Evolutionary conservation across 2,113 vertebrate genomes (phyloP), one percentile per base, ranked within the genome.

Genomic region (Protomyctophum bolini): DNA sequence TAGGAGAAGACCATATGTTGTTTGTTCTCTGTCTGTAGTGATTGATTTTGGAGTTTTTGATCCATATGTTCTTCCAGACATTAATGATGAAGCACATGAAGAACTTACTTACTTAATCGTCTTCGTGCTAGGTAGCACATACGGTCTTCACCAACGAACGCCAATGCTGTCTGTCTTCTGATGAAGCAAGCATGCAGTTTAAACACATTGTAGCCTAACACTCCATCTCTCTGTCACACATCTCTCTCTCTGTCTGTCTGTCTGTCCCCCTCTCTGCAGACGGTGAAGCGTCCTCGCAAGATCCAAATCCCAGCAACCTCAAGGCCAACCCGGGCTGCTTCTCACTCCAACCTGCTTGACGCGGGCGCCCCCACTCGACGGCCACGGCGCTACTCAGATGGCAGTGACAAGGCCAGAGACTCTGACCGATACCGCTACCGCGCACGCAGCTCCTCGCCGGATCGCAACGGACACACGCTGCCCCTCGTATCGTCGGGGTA

Each of bases 401-500:
- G 94, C 81, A 97, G 96, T 0, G 94, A 94, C 55, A 86, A 89
- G 9, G 91, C 93, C 69, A 93, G 92, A 0, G 92, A 92, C 6
- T 15, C 0, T 0, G 21, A 58, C 28, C 85, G 80, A 4, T 85
- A 90, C 65, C 73, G 69, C 41, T 9, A 83, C 10, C 77, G 86
- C 1, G 84, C 90, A 55, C 92, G 89, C 50, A 92, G 91, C 77
- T 7, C 68, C 41, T 85, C 91, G 0, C 91, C 90, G 0, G 78
- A 92, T 2, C 87, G 79, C 14, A 93, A 94, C 12, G 91, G 91
- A 0, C 81, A 92, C 0, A 49, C 90, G 8, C 83, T 96, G 62
- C 88, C 91, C 0, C 76, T 98, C 54, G 90, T 96, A 82, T 97
- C 96, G 45, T 94, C 96, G 0, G 95, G 95, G 5, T 98, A 95